A percentile compares a stretch with the other conserved stretches of the same genome.
These are phyloP conservation scores for Penaeus chinensis DNA, from an alignment of 1,140 invertebrate genomes.

Conservation along the genomic window DNA sequence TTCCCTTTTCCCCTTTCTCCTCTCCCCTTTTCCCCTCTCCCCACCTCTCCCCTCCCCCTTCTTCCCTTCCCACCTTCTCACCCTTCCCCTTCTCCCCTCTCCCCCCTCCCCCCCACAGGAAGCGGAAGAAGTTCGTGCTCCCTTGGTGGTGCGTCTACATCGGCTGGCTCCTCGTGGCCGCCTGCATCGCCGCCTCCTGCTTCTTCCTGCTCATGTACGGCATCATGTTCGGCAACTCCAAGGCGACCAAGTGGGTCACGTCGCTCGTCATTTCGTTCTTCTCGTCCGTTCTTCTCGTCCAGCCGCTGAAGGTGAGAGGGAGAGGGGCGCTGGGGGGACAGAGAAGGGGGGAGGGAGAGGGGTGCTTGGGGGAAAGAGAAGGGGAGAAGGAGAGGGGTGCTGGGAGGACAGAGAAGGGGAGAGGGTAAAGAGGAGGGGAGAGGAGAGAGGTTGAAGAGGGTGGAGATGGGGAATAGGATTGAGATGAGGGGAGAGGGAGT, in stretches of 20 bases:
- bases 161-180: slow-evolving; percentile 69
- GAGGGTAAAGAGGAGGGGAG: no score
- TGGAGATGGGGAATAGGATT: no score
- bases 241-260: slow-evolving; percentile 73
- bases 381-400: not conserved
- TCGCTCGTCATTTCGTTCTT: slow-evolving; percentile 73
- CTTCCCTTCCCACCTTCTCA: not conserved
- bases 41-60: not conserved
- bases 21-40: no score
- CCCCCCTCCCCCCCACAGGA: not conserved
- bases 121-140: slow-evolving; percentile 59
- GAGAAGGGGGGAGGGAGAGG: not conserved
- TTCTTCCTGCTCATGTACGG: slow-evolving; percentile 71
- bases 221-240: slow-evolving; percentile 72
- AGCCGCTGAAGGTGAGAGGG: slow-evolving; percentile 63
- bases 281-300: slow-evolving; percentile 67
- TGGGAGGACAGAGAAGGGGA: no score
- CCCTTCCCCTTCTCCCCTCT: not conserved
- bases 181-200: slow-evolving; percentile 67
- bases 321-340: not conserved
- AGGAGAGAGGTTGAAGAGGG: no score
- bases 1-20: no score
- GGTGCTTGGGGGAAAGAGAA: not conserved
- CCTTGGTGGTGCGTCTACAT: slow-evolving; percentile 64
- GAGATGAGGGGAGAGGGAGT: no score